Evolutionary conservation across 2,888 invertebrate species (phyloP).

Genomic region (Trachelus troglodyta): DNA sequence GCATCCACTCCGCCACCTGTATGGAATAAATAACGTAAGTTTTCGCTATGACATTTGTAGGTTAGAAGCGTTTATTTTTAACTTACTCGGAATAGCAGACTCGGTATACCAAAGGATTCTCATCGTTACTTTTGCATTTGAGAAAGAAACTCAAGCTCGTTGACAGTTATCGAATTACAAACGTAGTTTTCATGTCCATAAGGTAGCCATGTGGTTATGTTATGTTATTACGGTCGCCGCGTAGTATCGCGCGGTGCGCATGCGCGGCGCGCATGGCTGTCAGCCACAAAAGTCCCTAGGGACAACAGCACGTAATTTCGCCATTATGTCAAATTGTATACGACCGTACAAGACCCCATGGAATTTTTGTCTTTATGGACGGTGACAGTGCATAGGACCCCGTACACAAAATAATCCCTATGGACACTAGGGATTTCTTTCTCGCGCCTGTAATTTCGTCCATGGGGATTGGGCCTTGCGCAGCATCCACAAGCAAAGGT

Average conservation of each 20-base stretch:
- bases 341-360: background rate
- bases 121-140: background rate
- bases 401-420: background rate
- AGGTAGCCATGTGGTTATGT: constrained; percentile 42
- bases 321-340: background rate
- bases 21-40: background rate
- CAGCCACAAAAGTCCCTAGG: background rate
- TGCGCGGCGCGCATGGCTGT: background rate
- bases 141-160: background rate
- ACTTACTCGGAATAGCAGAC: background rate
- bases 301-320: background rate
- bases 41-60: background rate
- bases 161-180: background rate
- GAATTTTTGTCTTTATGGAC: background rate
- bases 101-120: background rate
- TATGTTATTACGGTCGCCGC: constrained; percentile 35
- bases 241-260: constrained; percentile 29
- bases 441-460: background rate
- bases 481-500: background rate
- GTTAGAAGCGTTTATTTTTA: background rate
- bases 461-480: background rate
- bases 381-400: background rate
- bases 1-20: background rate
- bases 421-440: background rate
- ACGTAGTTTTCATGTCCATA: constrained; percentile 28